Evolutionary conservation across 2,113 vertebrate genomes (phyloP), one percentile per base, ranked within the genome.

Genomic region (Maccullochella peelii): DNA sequence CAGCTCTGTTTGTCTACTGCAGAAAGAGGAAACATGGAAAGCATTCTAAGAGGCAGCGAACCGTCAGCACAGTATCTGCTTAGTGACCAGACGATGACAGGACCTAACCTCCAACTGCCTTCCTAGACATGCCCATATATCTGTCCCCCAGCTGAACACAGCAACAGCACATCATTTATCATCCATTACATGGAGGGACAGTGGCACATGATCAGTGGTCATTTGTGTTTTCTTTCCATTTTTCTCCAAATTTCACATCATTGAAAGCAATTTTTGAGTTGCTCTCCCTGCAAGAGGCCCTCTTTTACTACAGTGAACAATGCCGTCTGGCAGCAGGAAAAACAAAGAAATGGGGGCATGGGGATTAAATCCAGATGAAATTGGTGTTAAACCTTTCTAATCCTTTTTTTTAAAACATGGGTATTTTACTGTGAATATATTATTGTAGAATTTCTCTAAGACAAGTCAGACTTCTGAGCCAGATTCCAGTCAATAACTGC

Each of bases 1-100:
- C 77, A 12, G 97, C 98, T 59, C 85, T 98, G 50, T 73, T 95
- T 8, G 91, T 79, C 8, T 95, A 92, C 75, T 36, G 96, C 71
- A 86, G 0, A 62, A 96, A 82, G 77, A 92, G 85, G 71, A 93
- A 82, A 88, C 86, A 16, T 1, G 73, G 27, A 27, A n/a, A 38
- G 16, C 33, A 5, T 6, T 44, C 18, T 0, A 83, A 62, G 16
- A 20, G 27, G 69, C 36, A 79, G 70, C 30, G 1, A 0, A 15
- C 65, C 0, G 38, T 87, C 18, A 88, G n/a, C 71, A 89, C 90
- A 0, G 23, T 61, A 0, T 83, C 86, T 16, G 14, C 72, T 50
- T 87, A 88, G 61, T 4, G n/a, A 68, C 12, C 33, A 12, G 9
- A 58, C 0, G 1, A n/a, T 49, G 30, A 36, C 42, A n/a, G 11